Evolutionary conservation across 2,797 vertebrate genomes (phyloP).

Genomic region (Falco peregrinus): DNA sequence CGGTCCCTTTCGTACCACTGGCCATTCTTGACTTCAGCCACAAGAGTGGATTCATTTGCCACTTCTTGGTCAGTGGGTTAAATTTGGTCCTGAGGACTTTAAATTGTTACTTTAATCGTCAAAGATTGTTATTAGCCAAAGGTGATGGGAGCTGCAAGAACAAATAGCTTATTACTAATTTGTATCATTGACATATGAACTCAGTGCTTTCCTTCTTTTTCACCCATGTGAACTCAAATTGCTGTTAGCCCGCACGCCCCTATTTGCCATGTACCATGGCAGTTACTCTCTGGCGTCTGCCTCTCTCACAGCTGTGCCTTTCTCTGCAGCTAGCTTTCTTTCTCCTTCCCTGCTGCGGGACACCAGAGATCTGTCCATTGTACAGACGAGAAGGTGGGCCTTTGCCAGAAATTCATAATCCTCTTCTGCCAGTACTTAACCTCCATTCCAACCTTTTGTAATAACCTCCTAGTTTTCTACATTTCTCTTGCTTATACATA

Average conservation of each 20-base stretch:
- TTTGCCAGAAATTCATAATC: no score
- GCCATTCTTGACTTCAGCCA: constrained; percentile 45
- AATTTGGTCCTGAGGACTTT: constrained; percentile 17
- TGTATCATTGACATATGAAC: constrained; percentile 34
- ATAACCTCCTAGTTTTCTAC: no score
- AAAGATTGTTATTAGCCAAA: constrained; percentile 44
- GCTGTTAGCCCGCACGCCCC: constrained; percentile 6
- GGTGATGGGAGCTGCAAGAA: constrained; percentile 20
- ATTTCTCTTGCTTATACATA: no score
- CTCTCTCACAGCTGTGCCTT: no score
- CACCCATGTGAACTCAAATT: constrained; percentile 36
- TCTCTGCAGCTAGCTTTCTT: no score
- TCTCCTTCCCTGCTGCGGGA: no score
- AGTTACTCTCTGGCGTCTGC: no score
- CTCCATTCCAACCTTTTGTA: no score
- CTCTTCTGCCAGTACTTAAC: no score
- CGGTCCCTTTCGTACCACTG: neutral
- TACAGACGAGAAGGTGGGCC: no score
- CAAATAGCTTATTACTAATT: constrained; percentile 53
- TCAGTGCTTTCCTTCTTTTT: neutral
- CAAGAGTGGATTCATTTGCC: neutral
- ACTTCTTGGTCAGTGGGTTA: constrained; percentile 24
- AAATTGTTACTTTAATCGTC: constrained; percentile 11
- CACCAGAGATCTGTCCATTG: no score
- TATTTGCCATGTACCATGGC: no score